These are phyloP conservation scores for Actenoides lindsayi DNA, from an alignment of 2,113 vertebrate genomes.

Conservation along the genomic window DNA sequence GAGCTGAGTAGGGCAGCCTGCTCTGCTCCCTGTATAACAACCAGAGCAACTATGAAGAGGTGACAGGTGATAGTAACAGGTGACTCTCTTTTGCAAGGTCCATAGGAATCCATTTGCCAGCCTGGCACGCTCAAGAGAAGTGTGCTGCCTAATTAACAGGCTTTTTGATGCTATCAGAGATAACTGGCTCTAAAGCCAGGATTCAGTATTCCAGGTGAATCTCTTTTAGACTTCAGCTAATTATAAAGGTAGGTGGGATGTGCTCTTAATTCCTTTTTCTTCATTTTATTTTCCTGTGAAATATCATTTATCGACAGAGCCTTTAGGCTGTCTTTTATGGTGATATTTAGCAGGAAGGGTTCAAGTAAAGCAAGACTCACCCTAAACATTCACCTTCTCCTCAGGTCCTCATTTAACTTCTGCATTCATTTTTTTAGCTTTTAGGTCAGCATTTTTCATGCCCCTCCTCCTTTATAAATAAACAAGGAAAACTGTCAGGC, in stretches of 20 bases:
- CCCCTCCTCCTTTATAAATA: not conserved
- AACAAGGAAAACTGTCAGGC: not conserved
- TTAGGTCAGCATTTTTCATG: not conserved
- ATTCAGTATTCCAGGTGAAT: not conserved
- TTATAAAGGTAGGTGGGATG: not conserved
- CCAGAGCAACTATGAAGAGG: not conserved
- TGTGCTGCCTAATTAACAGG: not conserved
- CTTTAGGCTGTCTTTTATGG: not conserved
- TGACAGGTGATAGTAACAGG: too few species aligned
- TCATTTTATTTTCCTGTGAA: not conserved
- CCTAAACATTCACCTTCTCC: not conserved
- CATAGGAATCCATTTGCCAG: too few species aligned
- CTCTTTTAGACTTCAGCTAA: not conserved
- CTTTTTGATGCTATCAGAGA: not conserved
- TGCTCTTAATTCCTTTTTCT: not conserved
- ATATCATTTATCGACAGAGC: not conserved
- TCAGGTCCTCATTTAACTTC: not conserved
- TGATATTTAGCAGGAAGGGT: not conserved
- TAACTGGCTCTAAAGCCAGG: not conserved
- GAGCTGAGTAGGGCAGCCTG: too few species aligned
- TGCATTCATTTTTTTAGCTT: not conserved
- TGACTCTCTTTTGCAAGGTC: not conserved
- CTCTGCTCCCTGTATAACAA: too few species aligned
- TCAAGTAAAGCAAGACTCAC: not conserved
- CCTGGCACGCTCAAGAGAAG: not conserved